A percentile compares a stretch with the other conserved stretches of the same genome.
Evolutionary conservation across 1,140 invertebrate genomes (phyloP).

Genomic region (Harlomillsia oculata): DNA sequence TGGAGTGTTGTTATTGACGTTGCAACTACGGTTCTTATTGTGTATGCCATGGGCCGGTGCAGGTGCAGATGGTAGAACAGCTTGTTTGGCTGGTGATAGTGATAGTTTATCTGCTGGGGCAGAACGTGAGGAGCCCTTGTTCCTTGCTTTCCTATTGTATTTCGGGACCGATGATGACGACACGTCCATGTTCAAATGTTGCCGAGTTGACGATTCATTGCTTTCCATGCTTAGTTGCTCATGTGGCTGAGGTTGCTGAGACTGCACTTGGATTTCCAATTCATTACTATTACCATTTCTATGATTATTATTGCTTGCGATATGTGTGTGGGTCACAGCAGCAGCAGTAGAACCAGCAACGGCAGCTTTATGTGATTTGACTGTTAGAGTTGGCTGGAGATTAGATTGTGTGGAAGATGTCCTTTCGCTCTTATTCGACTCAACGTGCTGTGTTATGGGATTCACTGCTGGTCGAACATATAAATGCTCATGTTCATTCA

Average conservation of each 20-base stretch:
- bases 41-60: not conserved
- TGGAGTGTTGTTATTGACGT: not conserved
- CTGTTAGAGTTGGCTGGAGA: too few relatives aligned
- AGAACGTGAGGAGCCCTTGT: not conserved
- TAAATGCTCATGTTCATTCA: conserved; percentile 8
- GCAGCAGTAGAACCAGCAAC: not conserved
- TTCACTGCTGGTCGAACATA: too few relatives aligned
- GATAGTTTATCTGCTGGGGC: too few relatives aligned
- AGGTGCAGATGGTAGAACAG: not conserved
- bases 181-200: not conserved
- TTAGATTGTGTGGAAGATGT: too few relatives aligned
- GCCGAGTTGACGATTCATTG: not conserved
- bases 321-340: conserved; percentile 2
- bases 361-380: not conserved
- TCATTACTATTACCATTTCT: too few relatives aligned
- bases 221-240: too few relatives aligned
- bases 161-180: conserved; percentile 14
- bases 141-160: conserved; percentile 11
- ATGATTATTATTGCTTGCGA: not conserved
- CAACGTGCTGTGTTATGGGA: too few relatives aligned
- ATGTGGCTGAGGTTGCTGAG: too few relatives aligned
- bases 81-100: not conserved
- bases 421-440: too few relatives aligned
- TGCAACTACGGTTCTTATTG: not conserved
- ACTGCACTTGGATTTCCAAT: not conserved